Evolutionary conservation across 2,113 vertebrate genomes (phyloP).

Genomic region (Lampris megalopsis): DNA sequence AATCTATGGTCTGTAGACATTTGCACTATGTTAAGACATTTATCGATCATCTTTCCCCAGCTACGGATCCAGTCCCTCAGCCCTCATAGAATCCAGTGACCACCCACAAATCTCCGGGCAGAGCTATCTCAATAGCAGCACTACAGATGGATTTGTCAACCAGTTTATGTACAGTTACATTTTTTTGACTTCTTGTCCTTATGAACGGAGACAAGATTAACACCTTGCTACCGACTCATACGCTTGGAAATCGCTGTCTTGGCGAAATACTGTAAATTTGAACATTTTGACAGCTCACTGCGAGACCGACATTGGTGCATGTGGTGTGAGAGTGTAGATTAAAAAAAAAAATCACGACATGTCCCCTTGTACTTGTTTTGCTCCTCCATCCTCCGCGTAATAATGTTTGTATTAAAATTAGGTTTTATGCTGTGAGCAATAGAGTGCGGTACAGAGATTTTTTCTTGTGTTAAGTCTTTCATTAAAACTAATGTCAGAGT

Average conservation of each 20-base stretch:
- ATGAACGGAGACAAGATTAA: neutral
- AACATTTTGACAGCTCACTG: constrained; percentile 2
- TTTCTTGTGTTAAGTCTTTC: constrained; percentile 5
- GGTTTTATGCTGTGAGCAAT: constrained; percentile 17
- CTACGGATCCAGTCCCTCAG: constrained; percentile 59
- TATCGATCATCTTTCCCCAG: constrained; percentile 32
- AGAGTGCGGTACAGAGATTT: constrained; percentile 20
- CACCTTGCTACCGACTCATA: neutral
- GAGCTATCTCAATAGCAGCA: constrained; percentile 7
- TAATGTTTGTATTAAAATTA: constrained; percentile 15
- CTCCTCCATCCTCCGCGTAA: neutral
- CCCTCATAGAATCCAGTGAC: constrained; percentile 55
- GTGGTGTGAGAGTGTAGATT: neutral
- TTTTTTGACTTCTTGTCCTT: constrained; percentile 3
- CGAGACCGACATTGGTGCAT: neutral
- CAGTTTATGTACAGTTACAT: constrained; percentile 8
- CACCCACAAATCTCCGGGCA: constrained; percentile 1
- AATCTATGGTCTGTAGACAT: too few species aligned
- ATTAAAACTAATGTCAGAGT: constrained; percentile 44
- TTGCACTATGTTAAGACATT: neutral
- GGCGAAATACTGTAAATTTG: neutral
- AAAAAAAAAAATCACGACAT: neutral
- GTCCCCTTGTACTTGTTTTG: constrained; percentile 14
- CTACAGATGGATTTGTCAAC: constrained; percentile 3
- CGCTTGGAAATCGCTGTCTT: neutral